Conservation (phyloP, 2,888 invertebrate genomes). For the Metopia argyrocephala region DNA sequence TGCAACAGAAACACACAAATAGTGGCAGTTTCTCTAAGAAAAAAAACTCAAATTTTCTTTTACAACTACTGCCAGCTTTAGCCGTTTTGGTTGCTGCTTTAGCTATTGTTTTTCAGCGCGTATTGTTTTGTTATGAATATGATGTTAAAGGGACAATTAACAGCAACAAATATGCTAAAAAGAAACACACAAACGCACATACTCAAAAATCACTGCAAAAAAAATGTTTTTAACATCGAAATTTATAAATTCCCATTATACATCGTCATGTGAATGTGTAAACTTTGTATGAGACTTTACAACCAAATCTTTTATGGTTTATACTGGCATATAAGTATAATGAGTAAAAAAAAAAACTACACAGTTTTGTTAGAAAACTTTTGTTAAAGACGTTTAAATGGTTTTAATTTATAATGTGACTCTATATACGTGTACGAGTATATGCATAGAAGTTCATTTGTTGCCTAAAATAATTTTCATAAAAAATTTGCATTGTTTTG, state of each 20-base stretch:
- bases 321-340: slow-evolving; percentile 21
- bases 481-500: too few relatives aligned
- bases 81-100: background rate
- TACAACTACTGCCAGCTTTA: background rate
- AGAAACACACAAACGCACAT: slow-evolving; percentile 3
- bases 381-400: slow-evolving; percentile 69
- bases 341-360: background rate
- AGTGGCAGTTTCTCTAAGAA: background rate
- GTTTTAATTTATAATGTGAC: slow-evolving; percentile 72
- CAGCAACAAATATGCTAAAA: slow-evolving; percentile 5
- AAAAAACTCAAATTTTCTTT: background rate
- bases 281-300: background rate
- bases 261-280: background rate
- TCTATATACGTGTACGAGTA: background rate
- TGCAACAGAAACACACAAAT: background rate
- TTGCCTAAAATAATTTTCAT: too few relatives aligned
- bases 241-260: background rate
- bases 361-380: slow-evolving; percentile 67
- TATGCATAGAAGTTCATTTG: too few relatives aligned
- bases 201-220: too few relatives aligned
- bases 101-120: background rate
- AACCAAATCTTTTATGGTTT: slow-evolving; percentile 33
- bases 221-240: slow-evolving; percentile 10
- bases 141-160: slow-evolving; percentile 53
- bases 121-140: background rate